A percentile compares a stretch with the other conserved stretches of the same genome.
Evolutionary conservation across 2,797 vertebrate genomes (phyloP).

Genomic region (Galagoides demidoff): DNA sequence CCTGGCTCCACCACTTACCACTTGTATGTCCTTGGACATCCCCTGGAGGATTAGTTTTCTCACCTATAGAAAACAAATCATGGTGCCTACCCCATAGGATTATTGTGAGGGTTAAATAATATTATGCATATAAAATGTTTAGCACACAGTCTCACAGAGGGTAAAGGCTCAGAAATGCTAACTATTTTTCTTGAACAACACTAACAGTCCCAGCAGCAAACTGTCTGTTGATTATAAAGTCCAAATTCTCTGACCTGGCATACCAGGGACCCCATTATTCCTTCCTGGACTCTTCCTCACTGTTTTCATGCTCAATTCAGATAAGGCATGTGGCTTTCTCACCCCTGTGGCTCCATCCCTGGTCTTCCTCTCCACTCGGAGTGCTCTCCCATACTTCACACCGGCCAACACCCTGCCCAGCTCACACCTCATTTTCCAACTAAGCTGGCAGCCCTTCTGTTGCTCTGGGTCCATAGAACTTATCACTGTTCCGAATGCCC

Average conservation of each 20-base stretch:
- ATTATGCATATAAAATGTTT: not conserved
- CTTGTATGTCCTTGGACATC: not conserved
- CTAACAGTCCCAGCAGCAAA: not conserved
- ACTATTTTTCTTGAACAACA: not conserved
- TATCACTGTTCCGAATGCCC: not conserved
- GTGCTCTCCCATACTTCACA: not conserved
- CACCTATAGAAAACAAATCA: not conserved
- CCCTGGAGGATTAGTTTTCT: not conserved
- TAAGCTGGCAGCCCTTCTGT: not conserved
- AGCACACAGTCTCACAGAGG: not conserved
- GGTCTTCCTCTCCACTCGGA: not conserved
- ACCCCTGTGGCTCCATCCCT: not conserved
- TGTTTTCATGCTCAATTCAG: not conserved
- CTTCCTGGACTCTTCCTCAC: not conserved
- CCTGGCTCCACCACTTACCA: not conserved
- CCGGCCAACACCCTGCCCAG: not conserved
- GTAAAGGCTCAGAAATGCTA: constrained; percentile 7
- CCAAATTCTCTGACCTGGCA: not conserved
- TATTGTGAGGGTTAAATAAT: not conserved
- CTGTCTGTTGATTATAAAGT: not conserved
- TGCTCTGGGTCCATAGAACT: not conserved
- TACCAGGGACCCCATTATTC: not conserved
- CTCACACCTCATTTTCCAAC: not conserved
- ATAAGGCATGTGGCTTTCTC: not conserved
- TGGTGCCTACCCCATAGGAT: not conserved